phyloP scores from a whole-genome alignment of 2,113 vertebrate species.

The Saguinus imperator region DNA sequence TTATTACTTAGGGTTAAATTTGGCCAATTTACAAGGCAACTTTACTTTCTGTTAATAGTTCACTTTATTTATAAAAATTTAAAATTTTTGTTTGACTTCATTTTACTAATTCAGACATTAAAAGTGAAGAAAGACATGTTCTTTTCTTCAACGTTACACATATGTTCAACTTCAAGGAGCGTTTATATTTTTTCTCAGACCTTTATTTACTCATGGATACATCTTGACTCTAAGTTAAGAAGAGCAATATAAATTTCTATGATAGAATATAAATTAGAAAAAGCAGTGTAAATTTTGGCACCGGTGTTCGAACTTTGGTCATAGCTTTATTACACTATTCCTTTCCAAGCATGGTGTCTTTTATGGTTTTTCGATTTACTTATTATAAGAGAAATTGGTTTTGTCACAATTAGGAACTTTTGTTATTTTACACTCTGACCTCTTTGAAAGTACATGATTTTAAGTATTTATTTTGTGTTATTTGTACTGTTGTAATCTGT shows the following conservation, averaged over 20 bases:
- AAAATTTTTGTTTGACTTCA: neutral
- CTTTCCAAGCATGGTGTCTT: neutral
- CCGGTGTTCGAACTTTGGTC: neutral
- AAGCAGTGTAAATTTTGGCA: neutral
- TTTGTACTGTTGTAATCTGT: neutral
- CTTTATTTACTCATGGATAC: neutral
- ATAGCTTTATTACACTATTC: neutral
- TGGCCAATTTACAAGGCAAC: neutral
- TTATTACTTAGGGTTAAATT: neutral
- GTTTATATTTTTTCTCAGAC: neutral
- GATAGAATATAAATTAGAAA: neutral
- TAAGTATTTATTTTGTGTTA: neutral
- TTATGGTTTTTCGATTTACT: neutral
- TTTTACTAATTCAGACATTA: constrained; percentile 10
- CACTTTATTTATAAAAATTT: constrained; percentile 35
- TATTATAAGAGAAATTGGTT: constrained; percentile 31
- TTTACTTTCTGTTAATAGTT: constrained; percentile 32
- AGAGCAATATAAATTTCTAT: neutral
- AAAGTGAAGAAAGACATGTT: neutral
- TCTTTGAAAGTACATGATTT: constrained; percentile 13
- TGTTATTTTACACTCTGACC: constrained; percentile 24
- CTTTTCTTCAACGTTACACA: neutral
- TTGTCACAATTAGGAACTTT: constrained; percentile 28
- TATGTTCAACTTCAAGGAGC: neutral
- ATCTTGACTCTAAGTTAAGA: neutral